A percentile compares a stretch with the other conserved stretches of the same genome.
phyloP scores from a whole-genome alignment of 2,888 invertebrate species.

The Drosophila meridionalis region DNA sequence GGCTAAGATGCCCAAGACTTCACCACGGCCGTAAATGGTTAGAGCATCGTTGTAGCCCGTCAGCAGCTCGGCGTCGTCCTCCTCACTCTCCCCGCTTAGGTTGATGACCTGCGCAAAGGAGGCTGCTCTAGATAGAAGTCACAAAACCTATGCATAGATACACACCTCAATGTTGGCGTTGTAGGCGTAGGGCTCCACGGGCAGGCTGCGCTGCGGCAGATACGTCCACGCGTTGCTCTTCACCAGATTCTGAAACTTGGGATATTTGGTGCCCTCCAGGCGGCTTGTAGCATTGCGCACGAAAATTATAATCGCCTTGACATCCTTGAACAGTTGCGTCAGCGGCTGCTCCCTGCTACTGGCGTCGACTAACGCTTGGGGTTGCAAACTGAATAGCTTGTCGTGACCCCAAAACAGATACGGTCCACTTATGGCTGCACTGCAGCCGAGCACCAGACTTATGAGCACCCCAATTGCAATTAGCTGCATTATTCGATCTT shows the following conservation, averaged over 20 bases:
- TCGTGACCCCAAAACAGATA: constrained; percentile 88
- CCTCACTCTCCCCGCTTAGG: constrained; percentile 86
- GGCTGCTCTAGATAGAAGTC: neutral
- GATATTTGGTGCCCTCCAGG: constrained; percentile 86
- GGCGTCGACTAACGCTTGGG: constrained; percentile 86
- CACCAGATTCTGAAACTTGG: constrained; percentile 87
- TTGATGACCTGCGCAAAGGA: constrained; percentile 85
- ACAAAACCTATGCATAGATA: constrained; percentile 20
- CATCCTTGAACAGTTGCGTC: constrained; percentile 87
- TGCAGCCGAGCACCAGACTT: constrained; percentile 67
- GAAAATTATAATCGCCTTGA: constrained; percentile 87
- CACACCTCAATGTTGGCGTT: constrained; percentile 87
- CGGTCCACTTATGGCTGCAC: constrained; percentile 87
- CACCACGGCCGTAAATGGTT: constrained; percentile 87
- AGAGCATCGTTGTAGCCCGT: constrained; percentile 87
- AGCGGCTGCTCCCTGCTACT: constrained; percentile 86
- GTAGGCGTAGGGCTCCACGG: constrained; percentile 87
- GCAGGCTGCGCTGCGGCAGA: constrained; percentile 87
- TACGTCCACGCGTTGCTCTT: constrained; percentile 86
- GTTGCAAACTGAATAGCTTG: constrained; percentile 85
- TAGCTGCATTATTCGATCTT: constrained; percentile 66
- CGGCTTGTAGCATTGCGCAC: constrained; percentile 87
- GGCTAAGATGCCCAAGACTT: constrained; percentile 87
- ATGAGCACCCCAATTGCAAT: constrained; percentile 65
- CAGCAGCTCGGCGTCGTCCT: constrained; percentile 87